phyloP scores from a whole-genome alignment of 1,140 invertebrate species.

The Drosophila lini region DNA sequence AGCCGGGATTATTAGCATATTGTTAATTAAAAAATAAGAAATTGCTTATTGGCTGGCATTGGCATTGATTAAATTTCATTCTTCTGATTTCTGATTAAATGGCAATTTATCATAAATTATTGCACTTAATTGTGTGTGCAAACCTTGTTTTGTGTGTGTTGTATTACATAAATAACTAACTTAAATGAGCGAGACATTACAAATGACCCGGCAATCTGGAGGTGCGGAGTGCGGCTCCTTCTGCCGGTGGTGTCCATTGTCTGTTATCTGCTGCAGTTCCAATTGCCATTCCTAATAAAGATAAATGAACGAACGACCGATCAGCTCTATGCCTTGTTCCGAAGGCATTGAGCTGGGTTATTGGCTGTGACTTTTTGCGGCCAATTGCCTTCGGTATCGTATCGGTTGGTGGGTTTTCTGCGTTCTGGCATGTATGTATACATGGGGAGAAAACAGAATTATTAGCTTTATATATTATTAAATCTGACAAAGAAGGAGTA shows the following conservation, averaged over 20 bases:
- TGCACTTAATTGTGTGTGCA: constrained; percentile 24
- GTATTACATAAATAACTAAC: constrained; percentile 69
- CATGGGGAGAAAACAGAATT: constrained; percentile 6
- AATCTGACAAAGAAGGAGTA: background rate
- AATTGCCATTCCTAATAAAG: constrained; percentile 80
- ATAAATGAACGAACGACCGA: constrained; percentile 70
- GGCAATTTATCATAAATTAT: constrained; percentile 59
- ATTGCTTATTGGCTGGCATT: constrained; percentile 16
- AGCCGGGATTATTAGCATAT: constrained; percentile 42
- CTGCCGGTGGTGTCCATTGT: constrained; percentile 17
- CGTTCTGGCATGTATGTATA: constrained; percentile 50
- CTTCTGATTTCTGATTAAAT: constrained; percentile 55
- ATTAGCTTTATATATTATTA: background rate
- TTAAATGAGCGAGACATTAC: constrained; percentile 59
- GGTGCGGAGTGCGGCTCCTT: background rate
- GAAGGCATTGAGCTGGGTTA: constrained; percentile 74
- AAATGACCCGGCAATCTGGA: constrained; percentile 39
- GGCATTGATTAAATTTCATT: constrained; percentile 45
- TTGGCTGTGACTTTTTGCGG: constrained; percentile 67
- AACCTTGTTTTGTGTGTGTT: constrained; percentile 49
- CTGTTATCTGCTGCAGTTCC: constrained; percentile 66
- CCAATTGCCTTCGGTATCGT: constrained; percentile 30
- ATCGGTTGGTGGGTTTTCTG: constrained; percentile 31
- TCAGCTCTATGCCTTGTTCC: constrained; percentile 17
- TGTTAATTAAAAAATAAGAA: constrained; percentile 51